Evolutionary conservation across 2,113 vertebrate genomes (phyloP), one percentile per base, ranked within the genome.

Genomic region (Oriolus oriolus): DNA sequence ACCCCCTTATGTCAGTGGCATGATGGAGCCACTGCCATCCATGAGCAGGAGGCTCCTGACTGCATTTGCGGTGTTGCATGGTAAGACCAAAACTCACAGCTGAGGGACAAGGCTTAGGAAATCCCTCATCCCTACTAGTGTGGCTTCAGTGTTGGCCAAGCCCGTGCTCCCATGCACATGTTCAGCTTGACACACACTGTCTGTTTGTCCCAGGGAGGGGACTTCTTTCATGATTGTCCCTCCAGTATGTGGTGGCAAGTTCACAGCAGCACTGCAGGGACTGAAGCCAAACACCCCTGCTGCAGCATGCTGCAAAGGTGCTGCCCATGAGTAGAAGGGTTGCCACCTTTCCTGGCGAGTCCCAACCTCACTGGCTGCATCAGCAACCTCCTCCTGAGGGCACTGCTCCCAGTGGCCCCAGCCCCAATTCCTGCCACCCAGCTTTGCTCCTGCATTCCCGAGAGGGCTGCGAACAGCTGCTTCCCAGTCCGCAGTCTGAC

Each of bases 131-230:
- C 37, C 16, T 31, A n/a, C 31, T n/a, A 56, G 17, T 3, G 19
- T 35, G 22, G 33, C 35, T 84, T 44, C 13, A 79, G 31, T 2
- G 9, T 16, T 16, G 23, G 26, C 13, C 1, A 2, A 37, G 18
- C 14, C n/a, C 0, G 0, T 35, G 27, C 19, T 31, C 33, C 35
- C 3, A 1, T 9, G 30, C 35, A 15, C 23, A 54, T 60, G 30
- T 52, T 89, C 73, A 79, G 28, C 39, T 68, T 41, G 39, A 57
- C 16, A 30, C 11, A 15, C 22, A 27, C 13, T 2, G 2, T 13
- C 14, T 44, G 7, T 54, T 65, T 60, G 33, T 45, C 28, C 19
- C 13, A 18, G 11, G 11, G 16, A 89, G 13, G 6, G 27, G 11
- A 19, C 7, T 1, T 18, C 16, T 74, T 39, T 1, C 24, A 19